A percentile compares a stretch with the other conserved stretches of the same genome.
These are phyloP conservation scores for Cladorhizidae sp. DNA, from an alignment of 37 sponge, comb jelly and placozoan species.

Conservation along the genomic window DNA sequence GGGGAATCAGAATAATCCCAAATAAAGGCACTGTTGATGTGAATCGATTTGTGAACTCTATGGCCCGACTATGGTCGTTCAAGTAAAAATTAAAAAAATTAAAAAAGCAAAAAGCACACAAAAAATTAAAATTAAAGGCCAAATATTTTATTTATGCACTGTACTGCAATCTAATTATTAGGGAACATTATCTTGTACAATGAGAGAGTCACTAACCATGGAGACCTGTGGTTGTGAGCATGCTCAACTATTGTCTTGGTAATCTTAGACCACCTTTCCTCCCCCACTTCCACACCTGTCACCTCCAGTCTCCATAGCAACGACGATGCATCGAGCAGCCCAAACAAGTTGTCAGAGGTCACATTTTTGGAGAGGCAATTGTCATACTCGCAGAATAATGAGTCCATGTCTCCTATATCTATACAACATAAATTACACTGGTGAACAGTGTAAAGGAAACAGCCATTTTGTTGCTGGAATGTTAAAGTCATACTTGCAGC, in stretches of 20 bases:
- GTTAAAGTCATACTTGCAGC: no score
- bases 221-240: slow-evolving; percentile 10
- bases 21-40: not conserved
- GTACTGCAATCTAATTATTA: no score
- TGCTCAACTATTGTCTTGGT: slow-evolving; percentile 10
- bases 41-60: no score
- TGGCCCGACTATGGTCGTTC: no score
- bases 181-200: no score
- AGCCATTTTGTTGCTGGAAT: no score
- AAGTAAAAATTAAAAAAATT: no score
- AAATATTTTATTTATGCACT: not conserved
- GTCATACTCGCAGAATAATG: slow-evolving; percentile 55
- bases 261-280: slow-evolving; percentile 58
- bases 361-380: slow-evolving; percentile 11
- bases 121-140: not conserved
- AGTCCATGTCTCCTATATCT: slow-evolving; percentile 48
- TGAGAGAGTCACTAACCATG: slow-evolving; percentile 32
- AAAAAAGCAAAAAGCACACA: not conserved
- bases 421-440: no score
- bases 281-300: slow-evolving; percentile 49
- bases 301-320: slow-evolving; percentile 77
- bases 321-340: slow-evolving; percentile 74
- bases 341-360: slow-evolving; percentile 35
- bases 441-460: no score
- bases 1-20: not conserved